Percentiles rank a stretch among this genome's conserved stretches.
Conservation (phyloP, 2,113 vertebrate genomes). For the Perca fluviatilis region DNA sequence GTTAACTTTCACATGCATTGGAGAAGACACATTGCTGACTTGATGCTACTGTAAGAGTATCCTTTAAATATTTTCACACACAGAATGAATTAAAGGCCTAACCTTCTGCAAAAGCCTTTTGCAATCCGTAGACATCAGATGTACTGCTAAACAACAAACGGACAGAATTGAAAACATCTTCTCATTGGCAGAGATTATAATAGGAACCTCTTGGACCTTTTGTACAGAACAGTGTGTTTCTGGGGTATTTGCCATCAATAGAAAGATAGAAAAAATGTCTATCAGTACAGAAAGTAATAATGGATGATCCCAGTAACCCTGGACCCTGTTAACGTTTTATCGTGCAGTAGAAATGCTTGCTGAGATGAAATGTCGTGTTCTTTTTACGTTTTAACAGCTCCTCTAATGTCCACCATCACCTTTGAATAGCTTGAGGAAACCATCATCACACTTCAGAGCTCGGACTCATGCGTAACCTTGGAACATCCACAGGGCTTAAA, state of each 20-base stretch:
- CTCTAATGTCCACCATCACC: slow-evolving; percentile 33
- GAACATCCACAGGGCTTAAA: slow-evolving; percentile 42
- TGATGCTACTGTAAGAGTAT: not conserved
- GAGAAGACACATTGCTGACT: not conserved
- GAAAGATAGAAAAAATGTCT: not conserved
- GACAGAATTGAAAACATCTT: not conserved
- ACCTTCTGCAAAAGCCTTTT: not conserved
- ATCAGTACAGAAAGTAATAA: slow-evolving; percentile 3
- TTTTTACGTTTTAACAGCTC: slow-evolving; percentile 27
- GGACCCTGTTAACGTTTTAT: slow-evolving; percentile 11
- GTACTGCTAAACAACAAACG: slow-evolving; percentile 3
- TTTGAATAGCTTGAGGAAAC: slow-evolving; percentile 34
- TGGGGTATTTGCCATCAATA: not conserved
- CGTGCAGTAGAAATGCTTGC: slow-evolving; percentile 26
- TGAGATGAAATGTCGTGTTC: slow-evolving; percentile 19
- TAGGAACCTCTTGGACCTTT: not conserved
- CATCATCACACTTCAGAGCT: slow-evolving; percentile 23
- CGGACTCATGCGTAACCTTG: slow-evolving; percentile 36
- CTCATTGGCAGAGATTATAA: not conserved
- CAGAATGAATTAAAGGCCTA: not conserved
- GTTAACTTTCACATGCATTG: not conserved
- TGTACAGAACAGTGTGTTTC: not conserved
- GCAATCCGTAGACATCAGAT: not conserved
- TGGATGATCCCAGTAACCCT: slow-evolving; percentile 5
- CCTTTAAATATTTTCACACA: not conserved